A percentile compares a stretch with the other conserved stretches of the same genome.
phyloP scores from a whole-genome alignment of 2,888 invertebrate genomes.

The Heliconius erato region DNA sequence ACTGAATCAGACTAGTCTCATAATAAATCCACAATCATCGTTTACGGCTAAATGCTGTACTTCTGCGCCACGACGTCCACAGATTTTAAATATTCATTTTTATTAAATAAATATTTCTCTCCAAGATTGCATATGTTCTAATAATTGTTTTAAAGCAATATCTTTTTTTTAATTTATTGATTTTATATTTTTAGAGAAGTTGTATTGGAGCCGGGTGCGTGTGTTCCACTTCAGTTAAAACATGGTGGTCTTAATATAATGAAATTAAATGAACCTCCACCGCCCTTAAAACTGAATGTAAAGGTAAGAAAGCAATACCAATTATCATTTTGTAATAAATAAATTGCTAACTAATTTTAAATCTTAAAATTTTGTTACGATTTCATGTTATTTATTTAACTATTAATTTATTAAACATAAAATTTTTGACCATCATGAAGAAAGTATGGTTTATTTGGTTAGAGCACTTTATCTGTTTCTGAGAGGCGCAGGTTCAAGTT shows the following conservation, averaged over 20 bases:
- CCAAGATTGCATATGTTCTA: not conserved
- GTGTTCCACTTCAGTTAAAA: constrained; percentile 86
- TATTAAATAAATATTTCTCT: not conserved
- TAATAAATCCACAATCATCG: not conserved
- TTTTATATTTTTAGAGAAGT: constrained; percentile 79
- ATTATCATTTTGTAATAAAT: not conserved
- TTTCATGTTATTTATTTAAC: no score
- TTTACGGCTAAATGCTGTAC: not conserved
- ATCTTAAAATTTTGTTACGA: no score
- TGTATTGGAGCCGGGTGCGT: constrained; percentile 87
- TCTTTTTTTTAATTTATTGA: not conserved
- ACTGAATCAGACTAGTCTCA: not conserved
- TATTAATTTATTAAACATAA: no score
- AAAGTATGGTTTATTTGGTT: no score
- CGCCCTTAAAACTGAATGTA: constrained; percentile 77
- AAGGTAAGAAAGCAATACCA: constrained; percentile 64
- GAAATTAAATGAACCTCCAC: constrained; percentile 79
- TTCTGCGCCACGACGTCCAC: not conserved
- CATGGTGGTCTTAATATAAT: constrained; percentile 73
- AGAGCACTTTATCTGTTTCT: no score
- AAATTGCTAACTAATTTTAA: no score
- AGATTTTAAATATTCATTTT: no score
- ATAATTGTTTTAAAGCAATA: not conserved
- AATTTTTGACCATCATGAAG: no score
- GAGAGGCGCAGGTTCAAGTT: no score